Percentiles rank a stretch among this genome's conserved stretches.
Evolutionary conservation across 2,797 vertebrate genomes (phyloP).

Genomic region (Esox lucius): DNA sequence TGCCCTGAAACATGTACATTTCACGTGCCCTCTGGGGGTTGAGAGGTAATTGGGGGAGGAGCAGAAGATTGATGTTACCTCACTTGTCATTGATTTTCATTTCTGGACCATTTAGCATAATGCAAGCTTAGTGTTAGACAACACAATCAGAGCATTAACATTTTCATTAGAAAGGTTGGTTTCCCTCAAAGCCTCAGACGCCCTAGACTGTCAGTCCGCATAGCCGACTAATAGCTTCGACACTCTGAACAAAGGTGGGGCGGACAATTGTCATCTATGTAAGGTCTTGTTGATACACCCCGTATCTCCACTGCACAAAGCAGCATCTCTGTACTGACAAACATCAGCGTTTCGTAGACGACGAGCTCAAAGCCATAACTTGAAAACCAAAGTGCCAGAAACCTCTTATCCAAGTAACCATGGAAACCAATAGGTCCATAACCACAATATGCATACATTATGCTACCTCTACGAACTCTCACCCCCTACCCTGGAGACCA

Average conservation of each 20-base stretch:
- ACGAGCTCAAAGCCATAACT: not conserved
- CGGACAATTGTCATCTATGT: not conserved
- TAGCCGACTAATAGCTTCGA: not conserved
- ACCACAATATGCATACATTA: slow-evolving; percentile 7
- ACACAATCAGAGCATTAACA: not conserved
- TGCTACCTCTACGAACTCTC: too few species aligned
- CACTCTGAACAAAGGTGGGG: not conserved
- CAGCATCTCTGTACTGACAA: not conserved
- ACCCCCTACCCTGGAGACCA: too few species aligned
- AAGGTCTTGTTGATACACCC: not conserved
- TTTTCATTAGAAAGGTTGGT: not conserved
- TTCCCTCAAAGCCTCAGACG: not conserved
- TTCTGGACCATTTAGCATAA: not conserved
- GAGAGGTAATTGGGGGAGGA: not conserved
- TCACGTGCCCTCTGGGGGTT: not conserved
- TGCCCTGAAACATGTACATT: not conserved
- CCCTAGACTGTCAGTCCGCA: not conserved
- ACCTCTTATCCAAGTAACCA: slow-evolving; percentile 23
- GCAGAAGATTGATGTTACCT: not conserved
- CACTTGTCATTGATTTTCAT: not conserved
- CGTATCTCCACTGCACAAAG: not conserved
- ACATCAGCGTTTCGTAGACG: not conserved
- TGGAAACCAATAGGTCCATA: slow-evolving; percentile 15
- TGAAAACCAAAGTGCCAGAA: not conserved
- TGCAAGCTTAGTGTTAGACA: not conserved